Evolutionary conservation across 2,113 vertebrate species (phyloP).

Genomic region (Cyanoramphus novaezelandiae): DNA sequence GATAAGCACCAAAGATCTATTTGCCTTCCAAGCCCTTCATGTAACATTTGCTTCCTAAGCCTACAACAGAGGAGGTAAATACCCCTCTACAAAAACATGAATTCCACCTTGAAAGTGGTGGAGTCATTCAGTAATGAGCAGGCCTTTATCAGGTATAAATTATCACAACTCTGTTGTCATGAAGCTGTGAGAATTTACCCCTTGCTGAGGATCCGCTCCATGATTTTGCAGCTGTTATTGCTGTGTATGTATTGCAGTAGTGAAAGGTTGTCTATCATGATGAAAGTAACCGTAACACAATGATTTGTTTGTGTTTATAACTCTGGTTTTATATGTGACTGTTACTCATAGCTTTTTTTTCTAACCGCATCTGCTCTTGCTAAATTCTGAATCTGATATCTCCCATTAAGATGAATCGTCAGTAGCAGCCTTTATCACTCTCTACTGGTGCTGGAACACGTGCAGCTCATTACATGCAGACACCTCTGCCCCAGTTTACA

Average conservation of each 20-base stretch:
- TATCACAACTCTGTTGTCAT: constrained; percentile 8
- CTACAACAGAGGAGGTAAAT: not conserved
- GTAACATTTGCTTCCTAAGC: not conserved
- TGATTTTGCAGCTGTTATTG: constrained; percentile 18
- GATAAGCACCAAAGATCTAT: not conserved
- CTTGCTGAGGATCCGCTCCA: not conserved
- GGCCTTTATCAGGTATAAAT: not conserved
- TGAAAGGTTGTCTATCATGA: constrained; percentile 1
- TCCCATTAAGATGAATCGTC: not conserved
- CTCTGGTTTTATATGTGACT: not conserved
- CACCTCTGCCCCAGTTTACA: not conserved
- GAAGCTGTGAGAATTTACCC: not conserved
- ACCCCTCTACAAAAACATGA: not conserved
- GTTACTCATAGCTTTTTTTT: not conserved
- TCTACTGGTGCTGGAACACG: not conserved
- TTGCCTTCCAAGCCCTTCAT: not conserved
- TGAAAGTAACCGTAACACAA: not conserved
- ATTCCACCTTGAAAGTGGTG: not conserved
- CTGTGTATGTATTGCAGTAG: not conserved
- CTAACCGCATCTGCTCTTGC: not conserved
- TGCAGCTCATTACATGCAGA: not conserved
- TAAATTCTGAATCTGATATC: not conserved
- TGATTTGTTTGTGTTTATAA: constrained; percentile 13
- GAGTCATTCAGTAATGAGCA: not conserved
- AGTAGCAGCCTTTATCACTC: not conserved